Percentiles rank a stretch among this genome's conserved stretches.
Conservation (phyloP, 2,888 invertebrate species). For the Teleiodes luculella region DNA sequence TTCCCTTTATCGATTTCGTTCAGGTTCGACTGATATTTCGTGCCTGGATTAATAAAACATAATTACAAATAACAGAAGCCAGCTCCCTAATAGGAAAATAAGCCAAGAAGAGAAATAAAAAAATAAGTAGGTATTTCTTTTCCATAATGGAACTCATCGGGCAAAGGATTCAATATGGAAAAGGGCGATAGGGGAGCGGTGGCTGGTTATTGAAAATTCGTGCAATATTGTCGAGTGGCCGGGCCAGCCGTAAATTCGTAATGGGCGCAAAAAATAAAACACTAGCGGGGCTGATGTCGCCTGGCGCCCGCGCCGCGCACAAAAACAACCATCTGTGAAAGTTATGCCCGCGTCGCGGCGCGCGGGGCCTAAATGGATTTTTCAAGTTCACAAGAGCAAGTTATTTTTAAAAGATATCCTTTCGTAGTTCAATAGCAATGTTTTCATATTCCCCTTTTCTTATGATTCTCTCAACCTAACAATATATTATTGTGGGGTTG, state of each 20-base stretch:
- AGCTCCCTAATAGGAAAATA: constrained; percentile 26
- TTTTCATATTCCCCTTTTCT: neutral
- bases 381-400: constrained; percentile 47
- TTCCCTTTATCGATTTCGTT: constrained; percentile 90
- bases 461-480: neutral
- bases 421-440: neutral
- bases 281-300: constrained; percentile 38
- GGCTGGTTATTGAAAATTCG: constrained; percentile 77
- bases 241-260: constrained; percentile 73
- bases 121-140: constrained; percentile 27
- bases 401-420: constrained; percentile 4
- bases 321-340: constrained; percentile 67
- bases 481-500: neutral
- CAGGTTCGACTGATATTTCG: constrained; percentile 86
- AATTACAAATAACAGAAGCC: constrained; percentile 25
- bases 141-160: constrained; percentile 49
- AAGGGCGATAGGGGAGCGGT: constrained; percentile 40
- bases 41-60: constrained; percentile 68
- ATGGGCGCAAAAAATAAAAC: constrained; percentile 75
- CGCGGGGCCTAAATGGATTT: constrained; percentile 58
- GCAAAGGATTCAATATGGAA: constrained; percentile 70
- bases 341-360: constrained; percentile 45
- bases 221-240: constrained; percentile 76
- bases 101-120: constrained; percentile 24
- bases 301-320: constrained; percentile 44